A percentile compares a stretch with the other conserved stretches of the same genome.
Conservation (phyloP, 2,888 invertebrate genomes). For the Stratiomys singularior region DNA sequence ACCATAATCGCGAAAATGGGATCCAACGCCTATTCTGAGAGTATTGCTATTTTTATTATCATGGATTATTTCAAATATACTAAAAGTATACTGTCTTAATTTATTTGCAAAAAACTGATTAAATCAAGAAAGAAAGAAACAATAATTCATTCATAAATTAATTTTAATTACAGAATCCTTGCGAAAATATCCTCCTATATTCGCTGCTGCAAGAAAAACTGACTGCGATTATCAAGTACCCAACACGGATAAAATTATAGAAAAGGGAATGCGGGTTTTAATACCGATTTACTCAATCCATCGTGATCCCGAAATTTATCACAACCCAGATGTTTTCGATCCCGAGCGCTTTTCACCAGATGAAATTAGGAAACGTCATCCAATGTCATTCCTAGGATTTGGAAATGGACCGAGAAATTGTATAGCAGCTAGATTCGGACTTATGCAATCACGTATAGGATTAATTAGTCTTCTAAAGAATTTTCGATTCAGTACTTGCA, state of each 20-base stretch:
- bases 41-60: too few relatives aligned
- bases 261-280: constrained; percentile 67
- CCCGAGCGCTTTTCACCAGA: constrained; percentile 71
- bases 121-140: too few relatives aligned
- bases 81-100: too few relatives aligned
- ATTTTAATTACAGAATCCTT: constrained; percentile 67
- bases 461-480: constrained; percentile 10
- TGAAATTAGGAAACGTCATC: constrained; percentile 65
- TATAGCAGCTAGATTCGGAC: constrained; percentile 62
- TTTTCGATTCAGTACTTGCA: not conserved
- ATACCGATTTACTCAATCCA: constrained; percentile 71
- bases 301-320: constrained; percentile 70
- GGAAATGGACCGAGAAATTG: constrained; percentile 69
- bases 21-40: too few relatives aligned
- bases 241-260: constrained; percentile 65
- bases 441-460: constrained; percentile 44
- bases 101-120: too few relatives aligned
- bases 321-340: constrained; percentile 71
- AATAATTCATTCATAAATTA: too few relatives aligned
- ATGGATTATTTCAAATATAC: too few relatives aligned
- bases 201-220: constrained; percentile 65
- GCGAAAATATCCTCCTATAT: constrained; percentile 69
- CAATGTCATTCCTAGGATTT: constrained; percentile 65
- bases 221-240: constrained; percentile 66
- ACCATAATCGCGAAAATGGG: too few relatives aligned